Evolutionary conservation across 2,113 vertebrate species (phyloP), one percentile per base, ranked within the genome.

Genomic region (Melanotaenia duboulayi): DNA sequence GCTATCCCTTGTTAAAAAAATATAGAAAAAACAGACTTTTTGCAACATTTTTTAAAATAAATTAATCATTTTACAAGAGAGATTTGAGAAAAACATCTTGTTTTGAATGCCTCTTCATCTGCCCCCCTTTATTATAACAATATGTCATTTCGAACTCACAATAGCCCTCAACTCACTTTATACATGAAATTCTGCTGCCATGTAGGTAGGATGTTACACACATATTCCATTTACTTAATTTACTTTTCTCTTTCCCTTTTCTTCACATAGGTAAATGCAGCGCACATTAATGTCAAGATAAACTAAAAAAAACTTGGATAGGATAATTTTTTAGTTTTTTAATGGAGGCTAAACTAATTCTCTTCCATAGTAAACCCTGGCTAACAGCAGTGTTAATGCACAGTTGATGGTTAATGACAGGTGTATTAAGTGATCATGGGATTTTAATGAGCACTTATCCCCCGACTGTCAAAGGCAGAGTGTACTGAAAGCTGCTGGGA

Each of bases 391-490:
- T 65, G 65, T 89, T 92, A 91, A 91, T 88, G 85, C 82, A 81
- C 78, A 81, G 70, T 63, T 86, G 84, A 90, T 82, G 86, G 70
- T 82, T 89, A 89, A 91, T 90, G 90, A 85, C 90, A 90, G 84
- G 83, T 90, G 81, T 80, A 90, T 90, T 90, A 90, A 86, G 87
- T 90, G 90, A 93, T 92, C 86, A 90, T 91, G 84, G 83, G 81
- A 85, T 86, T 93, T 93, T 90, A 93, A 92, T 86, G 87, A 82
- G 72, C 87, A 90, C 89, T 92, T 92, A 92, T 90, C 82, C 78
- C 40, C 61, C 25, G 60, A 86, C 84, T 87, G 83, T 92, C 83
- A 80, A 74, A 90, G 66, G 60, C 71, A 82, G 68, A 76, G 78
- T 84, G 82, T 76, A 62, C 81, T 68, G 82, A 75, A 73, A 62